These are phyloP conservation scores for Brachyptera putata DNA, from an alignment of 2,888 invertebrate genomes.

Conservation along the genomic window DNA sequence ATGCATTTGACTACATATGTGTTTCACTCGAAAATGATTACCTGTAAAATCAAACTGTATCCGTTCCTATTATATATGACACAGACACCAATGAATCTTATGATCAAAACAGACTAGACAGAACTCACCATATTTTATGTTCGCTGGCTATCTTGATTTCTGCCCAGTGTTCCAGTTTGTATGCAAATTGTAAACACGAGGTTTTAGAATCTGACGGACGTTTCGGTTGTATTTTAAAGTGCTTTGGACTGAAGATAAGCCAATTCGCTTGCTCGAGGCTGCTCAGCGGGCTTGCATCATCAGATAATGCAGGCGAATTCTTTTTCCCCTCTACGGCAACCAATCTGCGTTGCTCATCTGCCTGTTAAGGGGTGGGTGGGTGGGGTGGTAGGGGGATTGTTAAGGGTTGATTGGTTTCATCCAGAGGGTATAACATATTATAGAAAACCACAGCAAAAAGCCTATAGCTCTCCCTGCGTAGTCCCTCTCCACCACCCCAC, in stretches of 20 bases:
- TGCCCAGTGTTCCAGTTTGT: neutral
- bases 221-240: neutral
- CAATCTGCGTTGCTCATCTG: constrained; percentile 21
- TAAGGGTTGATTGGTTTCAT: constrained; percentile 17
- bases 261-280: neutral
- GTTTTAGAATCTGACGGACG: neutral
- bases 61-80: too few species aligned
- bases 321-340: constrained; percentile 2
- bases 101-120: too few species aligned
- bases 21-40: too few species aligned
- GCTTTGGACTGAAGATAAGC: neutral
- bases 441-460: constrained; percentile 20
- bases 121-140: too few species aligned
- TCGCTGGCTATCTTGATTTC: too few species aligned
- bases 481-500: too few species aligned
- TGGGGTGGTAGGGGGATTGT: constrained; percentile 13
- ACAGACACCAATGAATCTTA: too few species aligned
- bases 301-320: neutral
- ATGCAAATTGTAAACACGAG: neutral
- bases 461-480: too few species aligned
- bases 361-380: neutral
- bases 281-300: neutral
- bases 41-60: too few species aligned
- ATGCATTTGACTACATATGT: too few species aligned
- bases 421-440: constrained; percentile 16